Conservation (phyloP, 2,888 invertebrate species). For the Chaitophorus viminalis region DNA sequence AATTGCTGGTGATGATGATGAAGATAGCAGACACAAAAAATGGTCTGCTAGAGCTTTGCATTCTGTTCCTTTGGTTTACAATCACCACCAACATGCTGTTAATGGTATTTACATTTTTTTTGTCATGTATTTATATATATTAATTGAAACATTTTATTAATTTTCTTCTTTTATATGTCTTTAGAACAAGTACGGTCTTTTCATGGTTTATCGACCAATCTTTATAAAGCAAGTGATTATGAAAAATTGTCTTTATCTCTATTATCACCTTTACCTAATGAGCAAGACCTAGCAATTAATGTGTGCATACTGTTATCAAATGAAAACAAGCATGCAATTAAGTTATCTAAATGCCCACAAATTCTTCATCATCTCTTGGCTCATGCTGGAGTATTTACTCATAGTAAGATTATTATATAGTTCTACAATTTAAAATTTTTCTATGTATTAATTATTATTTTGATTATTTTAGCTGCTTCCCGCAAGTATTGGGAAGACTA, state of each 20-base stretch:
- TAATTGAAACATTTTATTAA: neutral
- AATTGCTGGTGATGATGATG: constrained; percentile 78
- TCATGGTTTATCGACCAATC: constrained; percentile 53
- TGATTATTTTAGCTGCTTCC: constrained; percentile 70
- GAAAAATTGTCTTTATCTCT: constrained; percentile 90
- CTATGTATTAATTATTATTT: neutral
- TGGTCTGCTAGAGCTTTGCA: constrained; percentile 75
- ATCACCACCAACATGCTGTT: constrained; percentile 81
- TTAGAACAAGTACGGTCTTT: constrained; percentile 37
- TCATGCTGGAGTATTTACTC: constrained; percentile 93
- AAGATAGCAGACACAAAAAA: constrained; percentile 79
- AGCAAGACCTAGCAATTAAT: constrained; percentile 98
- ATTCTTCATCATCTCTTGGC: constrained; percentile 89
- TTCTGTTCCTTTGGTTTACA: constrained; percentile 80
- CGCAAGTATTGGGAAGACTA: constrained; percentile 76
- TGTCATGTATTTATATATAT: neutral
- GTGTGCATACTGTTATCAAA: constrained; percentile 95
- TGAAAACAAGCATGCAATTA: constrained; percentile 85
- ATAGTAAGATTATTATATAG: constrained; percentile 72
- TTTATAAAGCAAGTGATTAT: constrained; percentile 80
- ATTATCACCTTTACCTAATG: constrained; percentile 95
- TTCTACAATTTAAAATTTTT: neutral
- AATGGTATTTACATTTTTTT: constrained; percentile 71
- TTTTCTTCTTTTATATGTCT: neutral
- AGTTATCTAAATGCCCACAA: constrained; percentile 85